phyloP scores from a whole-genome alignment of 2,113 vertebrate species.

The Sinocyclocheilus grahami region DNA sequence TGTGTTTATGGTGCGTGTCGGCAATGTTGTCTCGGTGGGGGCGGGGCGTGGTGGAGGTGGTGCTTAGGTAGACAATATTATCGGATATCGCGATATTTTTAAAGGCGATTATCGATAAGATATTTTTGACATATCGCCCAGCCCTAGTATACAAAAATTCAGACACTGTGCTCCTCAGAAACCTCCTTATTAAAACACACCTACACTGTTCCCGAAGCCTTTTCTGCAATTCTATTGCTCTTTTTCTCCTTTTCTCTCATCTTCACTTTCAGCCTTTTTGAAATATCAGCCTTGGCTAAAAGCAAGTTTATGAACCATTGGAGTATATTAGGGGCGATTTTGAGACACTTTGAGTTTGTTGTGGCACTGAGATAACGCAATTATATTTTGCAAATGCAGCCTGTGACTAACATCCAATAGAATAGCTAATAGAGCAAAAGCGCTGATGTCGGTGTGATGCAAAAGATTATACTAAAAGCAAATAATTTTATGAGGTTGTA shows the following conservation, averaged over 20 bases:
- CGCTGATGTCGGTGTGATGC: conserved; percentile 19
- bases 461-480: conserved; percentile 4
- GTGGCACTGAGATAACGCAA: neutral
- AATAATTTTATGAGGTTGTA: neutral
- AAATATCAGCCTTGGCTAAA: conserved; percentile 8
- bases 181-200: conserved; percentile 17
- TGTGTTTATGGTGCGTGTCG: no score
- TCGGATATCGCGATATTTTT: no score
- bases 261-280: neutral
- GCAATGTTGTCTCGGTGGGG: no score
- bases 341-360: neutral
- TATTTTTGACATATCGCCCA: no score
- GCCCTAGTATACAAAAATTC: neutral
- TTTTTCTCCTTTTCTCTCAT: neutral
- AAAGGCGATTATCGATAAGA: no score
- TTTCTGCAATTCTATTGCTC: conserved; percentile 39
- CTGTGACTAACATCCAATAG: conserved; percentile 17
- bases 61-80: no score
- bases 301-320: neutral
- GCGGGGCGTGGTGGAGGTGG: no score
- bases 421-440: neutral
- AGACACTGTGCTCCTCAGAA: neutral
- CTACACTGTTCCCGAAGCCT: conserved; percentile 8
- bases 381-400: neutral
- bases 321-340: neutral